phyloP scores from a whole-genome alignment of 2,113 vertebrate species.

The Theristicus caerulescens region DNA sequence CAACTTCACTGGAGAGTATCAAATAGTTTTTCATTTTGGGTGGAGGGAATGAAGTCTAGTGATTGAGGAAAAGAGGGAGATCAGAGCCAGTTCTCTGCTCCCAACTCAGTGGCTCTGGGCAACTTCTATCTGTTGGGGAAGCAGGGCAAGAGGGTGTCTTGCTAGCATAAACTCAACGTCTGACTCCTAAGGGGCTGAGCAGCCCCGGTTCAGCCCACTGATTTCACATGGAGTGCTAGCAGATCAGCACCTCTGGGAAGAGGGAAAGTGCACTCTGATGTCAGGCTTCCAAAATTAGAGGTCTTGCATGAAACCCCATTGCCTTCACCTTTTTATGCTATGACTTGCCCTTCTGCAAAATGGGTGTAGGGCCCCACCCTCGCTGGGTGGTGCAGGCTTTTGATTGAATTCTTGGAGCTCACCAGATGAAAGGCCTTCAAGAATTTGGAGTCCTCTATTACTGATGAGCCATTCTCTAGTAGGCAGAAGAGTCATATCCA shows the following conservation, averaged over 20 bases:
- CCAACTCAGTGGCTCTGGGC: rapidly evolving
- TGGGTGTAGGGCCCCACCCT: slow-evolving; percentile 7
- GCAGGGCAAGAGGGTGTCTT: neutral
- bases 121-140: rapidly evolving
- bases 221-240: neutral
- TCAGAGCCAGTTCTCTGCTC: neutral
- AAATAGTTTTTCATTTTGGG: neutral
- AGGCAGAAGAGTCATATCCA: neutral
- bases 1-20: neutral
- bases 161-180: neutral
- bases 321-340: neutral
- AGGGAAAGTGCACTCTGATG: neutral
- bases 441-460: neutral
- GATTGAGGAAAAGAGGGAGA: neutral
- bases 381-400: neutral
- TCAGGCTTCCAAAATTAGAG: slow-evolving; percentile 23
- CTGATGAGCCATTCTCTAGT: neutral
- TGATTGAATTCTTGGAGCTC: slow-evolving; percentile 15
- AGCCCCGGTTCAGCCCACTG: neutral
- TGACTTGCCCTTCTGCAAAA: neutral
- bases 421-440: slow-evolving; percentile 35
- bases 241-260: neutral
- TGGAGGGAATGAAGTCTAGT: neutral
- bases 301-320: neutral
- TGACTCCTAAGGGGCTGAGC: neutral